These are phyloP conservation scores for Cylloceria caligata DNA, from an alignment of 2,888 invertebrate species.

Conservation along the genomic window DNA sequence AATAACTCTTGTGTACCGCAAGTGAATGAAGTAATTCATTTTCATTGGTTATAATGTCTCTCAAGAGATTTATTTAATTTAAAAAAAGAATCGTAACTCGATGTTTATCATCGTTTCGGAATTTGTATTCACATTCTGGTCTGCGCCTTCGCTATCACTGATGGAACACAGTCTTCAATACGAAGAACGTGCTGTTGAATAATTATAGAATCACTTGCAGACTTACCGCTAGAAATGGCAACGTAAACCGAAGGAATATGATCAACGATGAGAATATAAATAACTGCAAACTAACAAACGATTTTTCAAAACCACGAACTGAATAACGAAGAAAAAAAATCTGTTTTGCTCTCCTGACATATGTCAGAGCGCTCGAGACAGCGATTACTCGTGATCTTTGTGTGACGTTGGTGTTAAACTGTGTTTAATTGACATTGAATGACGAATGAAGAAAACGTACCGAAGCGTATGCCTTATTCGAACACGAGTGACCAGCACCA, in stretches of 20 bases:
- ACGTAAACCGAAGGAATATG: not conserved
- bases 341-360: not conserved
- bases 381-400: not conserved
- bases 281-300: not conserved
- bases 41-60: not conserved
- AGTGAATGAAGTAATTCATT: not conserved
- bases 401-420: constrained; percentile 3
- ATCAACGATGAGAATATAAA: not conserved
- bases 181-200: not conserved
- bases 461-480: not conserved
- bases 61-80: not conserved
- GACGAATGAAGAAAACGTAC: constrained; percentile 14
- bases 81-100: no score
- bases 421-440: constrained; percentile 12
- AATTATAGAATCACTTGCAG: not conserved
- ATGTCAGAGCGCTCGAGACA: not conserved
- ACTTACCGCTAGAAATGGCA: not conserved
- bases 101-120: no score
- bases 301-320: not conserved
- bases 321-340: not conserved
- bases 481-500: not conserved
- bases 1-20: not conserved
- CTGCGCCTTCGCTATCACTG: no score
- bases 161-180: no score
- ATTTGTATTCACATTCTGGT: no score